A percentile compares a stretch with the other conserved stretches of the same genome.
Conservation (phyloP, 1,140 invertebrate genomes). For the Lanistes nyassanus region DNA sequence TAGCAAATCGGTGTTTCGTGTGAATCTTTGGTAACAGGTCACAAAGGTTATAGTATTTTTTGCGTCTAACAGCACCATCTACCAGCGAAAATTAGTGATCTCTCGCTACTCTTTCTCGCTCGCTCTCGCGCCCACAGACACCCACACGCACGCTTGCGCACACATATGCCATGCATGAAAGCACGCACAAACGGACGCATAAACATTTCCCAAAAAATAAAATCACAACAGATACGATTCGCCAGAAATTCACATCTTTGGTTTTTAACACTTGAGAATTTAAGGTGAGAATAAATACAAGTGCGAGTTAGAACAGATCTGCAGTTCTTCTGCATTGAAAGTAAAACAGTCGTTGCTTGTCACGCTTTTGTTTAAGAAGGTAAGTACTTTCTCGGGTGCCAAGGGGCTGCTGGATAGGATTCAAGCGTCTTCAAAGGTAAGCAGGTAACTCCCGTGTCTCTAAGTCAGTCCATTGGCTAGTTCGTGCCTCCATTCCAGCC, state of each 20-base stretch:
- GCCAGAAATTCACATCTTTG: neutral
- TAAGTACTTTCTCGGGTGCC: no score
- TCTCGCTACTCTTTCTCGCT: neutral
- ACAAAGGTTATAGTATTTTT: neutral
- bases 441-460: no score
- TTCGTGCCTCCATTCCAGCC: no score
- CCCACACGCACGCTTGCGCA: neutral
- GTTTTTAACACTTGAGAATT: neutral
- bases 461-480: no score
- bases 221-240: neutral
- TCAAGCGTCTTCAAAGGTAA: no score
- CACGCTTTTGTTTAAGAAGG: neutral
- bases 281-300: no score
- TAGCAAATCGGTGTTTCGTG: neutral
- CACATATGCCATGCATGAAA: neutral
- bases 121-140: constrained; percentile 7
- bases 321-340: neutral
- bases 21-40: neutral
- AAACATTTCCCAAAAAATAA: neutral
- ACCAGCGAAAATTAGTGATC: neutral
- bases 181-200: neutral
- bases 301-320: neutral
- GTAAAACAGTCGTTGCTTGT: neutral
- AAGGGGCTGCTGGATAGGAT: no score
- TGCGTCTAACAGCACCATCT: neutral